Base-by-base conservation (phyloP, 2,113 vertebrate species). In the Carassius gibelio region DNA sequence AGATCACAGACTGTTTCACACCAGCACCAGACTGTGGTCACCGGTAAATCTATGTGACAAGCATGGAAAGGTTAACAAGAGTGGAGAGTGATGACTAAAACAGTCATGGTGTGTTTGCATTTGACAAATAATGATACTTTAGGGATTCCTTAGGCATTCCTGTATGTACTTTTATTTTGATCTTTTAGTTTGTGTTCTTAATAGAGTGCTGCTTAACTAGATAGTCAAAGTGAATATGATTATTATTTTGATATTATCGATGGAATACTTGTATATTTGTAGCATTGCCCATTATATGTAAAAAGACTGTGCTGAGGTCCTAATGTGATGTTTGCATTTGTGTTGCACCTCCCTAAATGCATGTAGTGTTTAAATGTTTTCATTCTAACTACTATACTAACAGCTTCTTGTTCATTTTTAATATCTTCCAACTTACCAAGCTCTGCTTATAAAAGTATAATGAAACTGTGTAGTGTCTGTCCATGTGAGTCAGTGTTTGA, bases 1-100 rank as follows among this genome's bases (percentile, higher is more conserved):
- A 95, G 91, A 3, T 94, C 95, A 3, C 95, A 94, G 90, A 91
- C 90, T 0, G 90, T 94, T 64, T 95, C 94, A 10, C 95, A 90
- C 52, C 95, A 96, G 86, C 94, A 95, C 89, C 93, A 96, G 90
- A 94, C 94, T 45, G 94, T 96, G 74, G 87, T 93, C 85, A 94
- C 92, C 85, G 97, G 97, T 98, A 98, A 95, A 96, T 91, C 86
- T 59, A 87, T 90, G 91, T 86, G 92, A 9, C 78, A 81, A 84
- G 93, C 92, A 92, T 96, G 94, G 92, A 90, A 92, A 88, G 21
- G 61, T 88, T 92, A 92, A 93, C 48, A 61, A 88, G 79, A 69
- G 72, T 79, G 66, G 52, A 55, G 87, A 38, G 79, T 87, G 85
- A 83, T 87, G 71, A 87, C 88, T 88, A 91, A 90, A 48, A 85